Evolutionary conservation across 1,140 invertebrate species (phyloP).

Genomic region (Pseudachorutes palmiensis): DNA sequence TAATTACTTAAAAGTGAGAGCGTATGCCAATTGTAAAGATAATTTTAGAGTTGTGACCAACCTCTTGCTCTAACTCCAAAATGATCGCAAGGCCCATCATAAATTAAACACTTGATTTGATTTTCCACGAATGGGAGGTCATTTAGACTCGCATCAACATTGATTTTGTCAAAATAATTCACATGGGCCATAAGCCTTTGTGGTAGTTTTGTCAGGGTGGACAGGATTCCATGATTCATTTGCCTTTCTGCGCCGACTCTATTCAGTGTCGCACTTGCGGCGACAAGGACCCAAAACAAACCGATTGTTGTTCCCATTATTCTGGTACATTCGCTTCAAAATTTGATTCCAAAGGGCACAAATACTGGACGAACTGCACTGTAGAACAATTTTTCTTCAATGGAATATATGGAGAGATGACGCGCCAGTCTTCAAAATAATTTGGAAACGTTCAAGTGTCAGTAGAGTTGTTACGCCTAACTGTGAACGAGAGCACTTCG

Average conservation of each 20-base stretch:
- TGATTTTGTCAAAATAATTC: constrained; percentile 26
- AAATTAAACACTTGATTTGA: constrained; percentile 27
- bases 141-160: constrained; percentile 14
- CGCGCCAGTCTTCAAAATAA: too few species aligned
- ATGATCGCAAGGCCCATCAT: constrained; percentile 26
- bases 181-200: constrained; percentile 18
- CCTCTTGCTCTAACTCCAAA: constrained; percentile 24
- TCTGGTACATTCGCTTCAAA: too few species aligned
- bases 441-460: too few species aligned
- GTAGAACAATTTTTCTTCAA: too few species aligned
- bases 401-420: too few species aligned
- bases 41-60: neutral
- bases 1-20: too few species aligned
- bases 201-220: constrained; percentile 10
- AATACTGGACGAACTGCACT: too few species aligned
- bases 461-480: too few species aligned
- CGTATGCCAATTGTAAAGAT: neutral
- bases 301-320: too few species aligned
- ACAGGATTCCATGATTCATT: neutral
- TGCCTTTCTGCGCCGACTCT: neutral
- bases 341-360: too few species aligned
- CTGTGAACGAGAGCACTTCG: neutral
- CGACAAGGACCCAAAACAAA: too few species aligned
- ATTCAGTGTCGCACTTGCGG: neutral
- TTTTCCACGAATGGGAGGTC: constrained; percentile 21